These are phyloP conservation scores for Pachyuromys duprasi DNA, from an alignment of 2,797 vertebrate genomes.

Conservation along the genomic window DNA sequence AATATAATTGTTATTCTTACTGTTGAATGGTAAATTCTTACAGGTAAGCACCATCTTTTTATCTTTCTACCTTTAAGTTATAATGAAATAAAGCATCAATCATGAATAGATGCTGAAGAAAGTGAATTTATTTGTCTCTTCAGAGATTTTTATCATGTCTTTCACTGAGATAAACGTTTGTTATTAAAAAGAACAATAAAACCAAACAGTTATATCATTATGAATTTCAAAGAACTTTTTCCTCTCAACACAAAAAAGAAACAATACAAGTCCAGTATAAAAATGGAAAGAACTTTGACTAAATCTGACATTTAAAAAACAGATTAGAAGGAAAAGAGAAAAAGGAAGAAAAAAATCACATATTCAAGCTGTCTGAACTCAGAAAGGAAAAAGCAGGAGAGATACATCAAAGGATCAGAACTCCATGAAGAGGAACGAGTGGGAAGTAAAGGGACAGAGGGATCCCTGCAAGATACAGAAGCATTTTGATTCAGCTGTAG, in stretches of 20 bases:
- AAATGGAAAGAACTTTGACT: slow-evolving; percentile 55
- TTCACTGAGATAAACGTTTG: slow-evolving; percentile 35
- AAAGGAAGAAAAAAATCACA: slow-evolving; percentile 53
- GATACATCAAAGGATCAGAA: slow-evolving; percentile 68
- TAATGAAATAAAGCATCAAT: background rate
- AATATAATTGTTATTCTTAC: slow-evolving; percentile 4
- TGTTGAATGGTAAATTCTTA: slow-evolving; percentile 19
- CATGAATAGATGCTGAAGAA: background rate
- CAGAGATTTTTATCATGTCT: slow-evolving; percentile 8
- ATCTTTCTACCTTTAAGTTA: slow-evolving; percentile 43
- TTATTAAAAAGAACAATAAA: slow-evolving; percentile 56
- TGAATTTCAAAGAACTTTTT: slow-evolving; percentile 44
- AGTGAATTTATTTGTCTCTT: slow-evolving; percentile 20
- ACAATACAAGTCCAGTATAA: background rate
- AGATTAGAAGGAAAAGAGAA: slow-evolving; percentile 52
- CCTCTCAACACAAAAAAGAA: slow-evolving; percentile 15
- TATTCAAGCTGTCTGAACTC: slow-evolving; percentile 60
- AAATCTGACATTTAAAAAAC: slow-evolving; percentile 69
- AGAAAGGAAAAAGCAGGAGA: slow-evolving; percentile 51
- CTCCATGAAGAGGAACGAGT: slow-evolving; percentile 46
- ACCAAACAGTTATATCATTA: background rate
- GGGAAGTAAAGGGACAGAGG: slow-evolving; percentile 33
- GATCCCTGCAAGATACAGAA: slow-evolving; percentile 13
- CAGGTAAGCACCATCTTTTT: background rate
- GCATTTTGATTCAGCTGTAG: slow-evolving; percentile 45